Conservation (phyloP, 1,140 invertebrate species). For the Drosophila guanche region DNA sequence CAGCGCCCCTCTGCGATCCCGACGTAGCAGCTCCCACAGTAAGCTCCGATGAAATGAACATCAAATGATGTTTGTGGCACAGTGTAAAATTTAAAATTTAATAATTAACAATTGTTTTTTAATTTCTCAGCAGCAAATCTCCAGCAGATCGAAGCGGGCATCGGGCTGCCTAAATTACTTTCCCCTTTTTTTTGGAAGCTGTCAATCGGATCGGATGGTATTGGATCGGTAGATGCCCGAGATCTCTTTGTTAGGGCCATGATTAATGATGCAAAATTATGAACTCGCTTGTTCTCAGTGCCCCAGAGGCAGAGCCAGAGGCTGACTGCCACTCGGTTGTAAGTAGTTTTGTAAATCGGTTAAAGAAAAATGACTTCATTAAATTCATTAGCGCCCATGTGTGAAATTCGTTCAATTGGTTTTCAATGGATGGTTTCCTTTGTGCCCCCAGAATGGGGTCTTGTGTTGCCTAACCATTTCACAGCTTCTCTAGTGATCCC, state of each 20-base stretch:
- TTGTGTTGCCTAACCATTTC: not conserved
- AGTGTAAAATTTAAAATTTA: slow-evolving; percentile 81
- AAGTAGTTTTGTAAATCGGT: slow-evolving; percentile 83
- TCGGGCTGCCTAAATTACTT: slow-evolving; percentile 63
- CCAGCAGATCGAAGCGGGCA: slow-evolving; percentile 15
- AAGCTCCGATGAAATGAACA: slow-evolving; percentile 40
- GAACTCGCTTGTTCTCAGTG: slow-evolving; percentile 82
- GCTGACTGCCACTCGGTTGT: slow-evolving; percentile 34
- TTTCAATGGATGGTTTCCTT: slow-evolving; percentile 22
- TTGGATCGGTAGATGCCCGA: slow-evolving; percentile 12
- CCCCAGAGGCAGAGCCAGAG: slow-evolving; percentile 20
- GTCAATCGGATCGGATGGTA: slow-evolving; percentile 42
- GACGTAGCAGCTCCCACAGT: slow-evolving; percentile 30
- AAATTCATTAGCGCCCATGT: slow-evolving; percentile 83
- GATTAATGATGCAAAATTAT: slow-evolving; percentile 83
- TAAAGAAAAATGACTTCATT: slow-evolving; percentile 83
- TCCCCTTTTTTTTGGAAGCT: slow-evolving; percentile 62
- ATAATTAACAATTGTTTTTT: slow-evolving; percentile 82
- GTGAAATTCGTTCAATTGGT: slow-evolving; percentile 81
- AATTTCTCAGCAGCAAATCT: slow-evolving; percentile 64
- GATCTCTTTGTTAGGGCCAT: slow-evolving; percentile 66
- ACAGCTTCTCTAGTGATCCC: too few relatives aligned
- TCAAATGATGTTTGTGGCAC: slow-evolving; percentile 58
- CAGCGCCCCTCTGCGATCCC: slow-evolving; percentile 6
- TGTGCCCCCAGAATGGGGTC: slow-evolving; percentile 17